phyloP scores from a whole-genome alignment of 2,888 invertebrate genomes.

The Achlya flavicornis region DNA sequence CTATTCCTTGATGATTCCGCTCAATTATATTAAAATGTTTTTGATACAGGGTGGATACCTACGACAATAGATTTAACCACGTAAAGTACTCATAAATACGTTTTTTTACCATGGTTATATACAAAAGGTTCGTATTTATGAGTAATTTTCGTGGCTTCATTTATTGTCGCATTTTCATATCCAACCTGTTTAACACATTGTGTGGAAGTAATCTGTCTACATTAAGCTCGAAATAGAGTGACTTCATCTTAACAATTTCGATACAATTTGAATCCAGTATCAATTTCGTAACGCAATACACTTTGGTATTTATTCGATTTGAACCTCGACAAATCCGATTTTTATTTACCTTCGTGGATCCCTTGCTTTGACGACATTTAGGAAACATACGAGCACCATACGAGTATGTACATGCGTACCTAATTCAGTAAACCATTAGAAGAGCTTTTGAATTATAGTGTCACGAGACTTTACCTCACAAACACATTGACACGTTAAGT shows the following conservation, averaged over 20 bases:
- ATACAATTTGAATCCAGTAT: constrained; percentile 1
- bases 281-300: neutral
- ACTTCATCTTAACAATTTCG: neutral
- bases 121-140: too few species aligned
- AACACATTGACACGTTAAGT: neutral
- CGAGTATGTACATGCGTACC: neutral
- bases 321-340: constrained; percentile 8
- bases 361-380: neutral
- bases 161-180: too few species aligned
- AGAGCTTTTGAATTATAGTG: neutral
- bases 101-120: too few species aligned
- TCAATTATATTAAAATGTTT: too few species aligned
- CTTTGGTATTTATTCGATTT: constrained; percentile 9
- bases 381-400: too few species aligned
- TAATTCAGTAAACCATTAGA: neutral
- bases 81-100: too few species aligned
- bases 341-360: constrained; percentile 4
- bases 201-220: neutral
- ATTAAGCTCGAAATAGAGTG: neutral
- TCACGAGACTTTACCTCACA: neutral
- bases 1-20: too few species aligned
- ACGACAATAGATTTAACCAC: too few species aligned
- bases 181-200: too few species aligned
- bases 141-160: too few species aligned
- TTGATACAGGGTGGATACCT: too few species aligned